These are phyloP conservation scores for Corythornis madagascariensis DNA, from an alignment of 2,113 vertebrate genomes.

Conservation along the genomic window DNA sequence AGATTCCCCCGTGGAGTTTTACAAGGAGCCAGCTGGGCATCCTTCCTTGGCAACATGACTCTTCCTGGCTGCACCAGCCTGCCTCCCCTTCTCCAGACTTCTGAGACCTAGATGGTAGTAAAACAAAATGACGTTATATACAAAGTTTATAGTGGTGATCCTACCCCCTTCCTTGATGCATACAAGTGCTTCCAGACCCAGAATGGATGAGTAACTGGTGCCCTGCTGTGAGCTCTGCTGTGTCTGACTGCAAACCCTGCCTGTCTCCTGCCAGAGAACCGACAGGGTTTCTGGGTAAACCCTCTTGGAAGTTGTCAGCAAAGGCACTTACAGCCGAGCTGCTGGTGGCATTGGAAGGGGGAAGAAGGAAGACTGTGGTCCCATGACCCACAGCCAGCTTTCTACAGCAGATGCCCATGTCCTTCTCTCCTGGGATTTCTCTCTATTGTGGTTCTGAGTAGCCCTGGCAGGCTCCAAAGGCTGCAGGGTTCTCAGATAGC, in stretches of 20 bases:
- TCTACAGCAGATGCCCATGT: rapidly evolving
- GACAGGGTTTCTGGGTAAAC: background rate
- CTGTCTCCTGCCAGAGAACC: background rate
- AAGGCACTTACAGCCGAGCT: background rate
- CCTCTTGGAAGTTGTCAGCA: background rate
- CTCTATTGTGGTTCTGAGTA: background rate
- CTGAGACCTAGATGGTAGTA: background rate
- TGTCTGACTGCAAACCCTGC: background rate
- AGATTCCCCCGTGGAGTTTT: background rate
- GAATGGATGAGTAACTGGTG: background rate
- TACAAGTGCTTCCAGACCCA: background rate
- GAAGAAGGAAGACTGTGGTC: background rate
- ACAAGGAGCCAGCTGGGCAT: constrained; percentile 41
- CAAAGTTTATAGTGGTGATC: background rate
- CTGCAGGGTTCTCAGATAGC: background rate
- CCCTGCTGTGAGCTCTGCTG: background rate
- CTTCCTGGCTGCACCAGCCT: background rate
- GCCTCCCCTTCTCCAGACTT: background rate
- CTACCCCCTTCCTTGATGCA: background rate
- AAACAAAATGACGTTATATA: background rate
- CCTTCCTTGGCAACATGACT: background rate
- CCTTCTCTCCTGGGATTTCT: background rate
- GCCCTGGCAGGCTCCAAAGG: background rate
- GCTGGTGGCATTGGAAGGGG: background rate
- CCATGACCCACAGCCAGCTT: rapidly evolving